phyloP scores from a whole-genome alignment of 2,888 invertebrate genomes.

The Nemapogon koenigi region DNA sequence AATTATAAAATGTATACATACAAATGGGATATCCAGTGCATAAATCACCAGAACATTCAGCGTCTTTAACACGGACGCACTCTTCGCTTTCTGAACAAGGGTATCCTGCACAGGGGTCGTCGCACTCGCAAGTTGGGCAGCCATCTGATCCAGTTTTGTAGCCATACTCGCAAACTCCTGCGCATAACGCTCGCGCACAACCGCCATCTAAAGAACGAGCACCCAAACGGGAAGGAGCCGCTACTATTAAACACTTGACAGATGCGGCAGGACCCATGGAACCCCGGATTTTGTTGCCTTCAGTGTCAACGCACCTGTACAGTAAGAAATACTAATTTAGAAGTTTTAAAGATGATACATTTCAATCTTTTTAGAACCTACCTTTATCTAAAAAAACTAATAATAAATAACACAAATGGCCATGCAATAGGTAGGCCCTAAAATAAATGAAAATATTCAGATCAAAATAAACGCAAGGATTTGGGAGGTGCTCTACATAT shows the following conservation, averaged over 20 bases:
- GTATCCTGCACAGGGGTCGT: slow-evolving; percentile 83
- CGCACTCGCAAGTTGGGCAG: slow-evolving; percentile 85
- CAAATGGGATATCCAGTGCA: slow-evolving; percentile 82
- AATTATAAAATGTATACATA: slow-evolving; percentile 49
- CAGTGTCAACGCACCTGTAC: slow-evolving; percentile 76
- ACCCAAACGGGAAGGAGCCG: slow-evolving; percentile 37
- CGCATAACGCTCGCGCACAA: slow-evolving; percentile 78
- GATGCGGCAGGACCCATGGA: slow-evolving; percentile 79
- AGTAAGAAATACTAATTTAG: background rate
- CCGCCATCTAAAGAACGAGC: slow-evolving; percentile 56
- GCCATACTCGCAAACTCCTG: slow-evolving; percentile 85
- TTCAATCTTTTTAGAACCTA: too few species aligned
- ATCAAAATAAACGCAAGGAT: background rate
- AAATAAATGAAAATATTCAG: background rate
- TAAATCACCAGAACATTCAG: slow-evolving; percentile 66
- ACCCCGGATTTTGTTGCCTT: slow-evolving; percentile 78
- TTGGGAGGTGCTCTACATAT: too few species aligned
- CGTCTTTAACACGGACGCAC: slow-evolving; percentile 76
- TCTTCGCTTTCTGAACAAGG: slow-evolving; percentile 74
- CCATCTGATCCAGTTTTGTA: slow-evolving; percentile 73
- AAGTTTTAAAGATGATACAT: too few species aligned
- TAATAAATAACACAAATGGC: too few species aligned
- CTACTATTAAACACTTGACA: slow-evolving; percentile 66
- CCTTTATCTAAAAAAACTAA: too few species aligned
- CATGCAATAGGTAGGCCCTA: too few species aligned